Base-by-base conservation (phyloP, 2,113 vertebrate genomes). In the Ictalurus furcatus region DNA sequence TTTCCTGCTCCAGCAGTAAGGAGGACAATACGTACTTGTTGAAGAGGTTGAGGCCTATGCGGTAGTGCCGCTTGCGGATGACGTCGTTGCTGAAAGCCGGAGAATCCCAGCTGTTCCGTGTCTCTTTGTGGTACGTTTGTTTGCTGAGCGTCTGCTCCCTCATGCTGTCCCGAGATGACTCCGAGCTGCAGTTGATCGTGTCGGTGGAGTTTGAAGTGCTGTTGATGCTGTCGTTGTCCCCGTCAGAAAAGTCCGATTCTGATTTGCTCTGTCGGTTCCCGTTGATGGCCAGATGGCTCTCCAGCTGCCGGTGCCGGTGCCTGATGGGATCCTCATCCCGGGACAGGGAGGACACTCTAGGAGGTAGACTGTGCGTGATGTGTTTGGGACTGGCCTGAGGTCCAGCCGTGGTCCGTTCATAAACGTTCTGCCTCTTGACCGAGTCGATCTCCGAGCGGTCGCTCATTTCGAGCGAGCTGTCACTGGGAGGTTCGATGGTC, bases 201-300 rank as follows among this genome's bases (percentile, higher is more conserved):
- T 99, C 98, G 0, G 98, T 99, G 21, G 98, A 99, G 94, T 99
- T 99, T 89, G 98, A 98, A 5, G 98, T 99, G 97, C 98, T 99
- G 88, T 99, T 99, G 95, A 99, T 95, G 92, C 98, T 99, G 96
- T 99, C 98, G 0, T 99, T 99, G 94, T 99, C 98, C 3, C 98
- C 98, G 0, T 99, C 98, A 0, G 98, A 99, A 93, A 98, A 98
- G 94, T 99, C 98, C 0, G 98, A 99, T 87, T 99, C 98, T 0
- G 98, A 98, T 91, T 97, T 98, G 93, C 98, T 99, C 94, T 99
- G 98, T 85, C 98, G 94, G 92, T 97, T 98, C 25, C 98, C 98
- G 0, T 99, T 99, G 93, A 98, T 97, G 87, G 97, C 97, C 76
- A 99, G 94, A 89, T 99, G 98, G 92, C 97, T 95, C 40, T 99